Evolutionary conservation across 2,797 vertebrate species (phyloP), one percentile per base, ranked within the genome.

Genomic region (Sebastes kiyomatsui): DNA sequence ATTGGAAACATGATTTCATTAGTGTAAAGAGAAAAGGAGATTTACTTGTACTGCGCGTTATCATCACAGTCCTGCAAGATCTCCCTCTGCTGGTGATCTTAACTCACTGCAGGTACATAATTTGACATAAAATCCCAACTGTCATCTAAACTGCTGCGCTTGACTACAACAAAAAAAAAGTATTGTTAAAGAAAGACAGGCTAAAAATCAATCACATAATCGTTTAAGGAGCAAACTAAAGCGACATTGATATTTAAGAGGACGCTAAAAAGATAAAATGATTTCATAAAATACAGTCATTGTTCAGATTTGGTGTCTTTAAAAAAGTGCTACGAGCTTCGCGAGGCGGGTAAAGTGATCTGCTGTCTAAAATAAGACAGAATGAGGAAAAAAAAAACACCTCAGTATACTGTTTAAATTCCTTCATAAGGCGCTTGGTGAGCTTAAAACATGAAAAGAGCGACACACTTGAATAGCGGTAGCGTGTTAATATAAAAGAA

Each of bases 351-450:
- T 88, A 88, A 93, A 90, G 86, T 93, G 90, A 93, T 90, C 66
- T 28, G 81, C 80, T 65, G 90, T 90, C 86, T 88, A 73, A 54
- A 81, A 80, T 64, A 68, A 91, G 87, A 91, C 87, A 87, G 78
- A 62, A 85, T 72, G 80, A 84, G 64, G 71, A 18, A 33, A 61
- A 54, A 68, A 67, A 61, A 78, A 69, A 77, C 14, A 58, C 79
- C 35, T 80, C 71, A 65, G 32, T 76, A 85, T 74, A 84, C 64
- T 46, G 46, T 75, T 70, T 73, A 7, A 16, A 68, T 88, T 93
- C 89, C 88, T 92, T 91, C 77, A 79, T 91, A 93, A 95, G 94
- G 94, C 93, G 93, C 91, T 94, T 92, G n/a, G 91, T 94, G 91
- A 93, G 67, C 70, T 69, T 89, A 86, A 92, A 86, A 88, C 77